Base-by-base conservation (phyloP, 2,888 invertebrate genomes). In the Malachius bipustulatus region DNA sequence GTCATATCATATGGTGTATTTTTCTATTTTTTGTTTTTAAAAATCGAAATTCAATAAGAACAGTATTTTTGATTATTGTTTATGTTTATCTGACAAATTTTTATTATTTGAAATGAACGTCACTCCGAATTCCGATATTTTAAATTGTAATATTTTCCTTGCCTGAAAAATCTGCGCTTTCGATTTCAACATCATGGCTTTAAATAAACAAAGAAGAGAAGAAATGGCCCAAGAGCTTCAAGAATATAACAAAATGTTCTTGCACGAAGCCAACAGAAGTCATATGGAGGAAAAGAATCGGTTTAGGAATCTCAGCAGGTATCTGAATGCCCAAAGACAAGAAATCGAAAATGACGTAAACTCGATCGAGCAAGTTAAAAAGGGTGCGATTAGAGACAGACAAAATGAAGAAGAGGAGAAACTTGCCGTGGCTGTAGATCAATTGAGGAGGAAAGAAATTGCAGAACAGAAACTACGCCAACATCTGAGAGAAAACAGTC, bases 401-500 rank as follows among this genome's bases (percentile, higher is more conserved):
- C 36, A 43, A 24, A 14, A 50, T 10, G 43, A 51, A 14, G 45
- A 49, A 34, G 54, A 56, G 28, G 59, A 59, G 44, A 47, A 49
- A 28, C 42, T 61, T 19, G 57, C 60, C 2, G 43, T 47, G 34
- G 60, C 60, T 47, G 42, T 63, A 35, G 50, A 54, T 37, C 46
- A 50, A 39, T 42, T 57, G 16, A 62, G 60, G 44, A 49, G 51
- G 34, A 52, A 56, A 19, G 60, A 62, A 44, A 42, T 59, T 12
- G 52, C 41, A 15, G 55, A 59, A 30, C 27, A 54, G 32, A 56
- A 52, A 44, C 36, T 54, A 38, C 54, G 76, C 34, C 75, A 76
- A 47, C 67, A 68, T 42, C 51, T 78, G n/a, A 55, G 75, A 30
- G 69, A 71, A 43, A 62, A 66, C 30, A 73, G 76, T 48, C 69